A percentile compares a stretch with the other conserved stretches of the same genome.
phyloP scores from a whole-genome alignment of 1,140 invertebrate species.

The Cydia fagiglandana region DNA sequence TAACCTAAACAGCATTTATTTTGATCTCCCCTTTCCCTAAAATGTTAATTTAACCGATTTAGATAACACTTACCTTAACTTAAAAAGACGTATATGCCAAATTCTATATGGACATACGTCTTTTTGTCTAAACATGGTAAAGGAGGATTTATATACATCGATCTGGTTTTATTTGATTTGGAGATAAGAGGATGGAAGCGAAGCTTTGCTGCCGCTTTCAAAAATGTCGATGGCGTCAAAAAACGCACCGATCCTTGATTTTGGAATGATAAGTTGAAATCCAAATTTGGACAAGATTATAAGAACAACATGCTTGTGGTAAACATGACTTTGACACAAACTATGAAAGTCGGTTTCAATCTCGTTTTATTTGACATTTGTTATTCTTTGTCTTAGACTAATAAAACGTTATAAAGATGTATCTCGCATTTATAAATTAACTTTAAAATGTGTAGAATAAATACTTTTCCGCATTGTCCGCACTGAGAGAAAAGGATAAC shows the following conservation, averaged over 20 bases:
- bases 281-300: neutral
- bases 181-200: conserved; percentile 10
- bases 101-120: neutral
- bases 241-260: conserved; percentile 8
- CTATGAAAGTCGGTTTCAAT: too few relatives aligned
- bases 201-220: conserved; percentile 3
- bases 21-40: conserved; percentile 29
- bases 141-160: conserved; percentile 21
- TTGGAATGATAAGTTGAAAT: conserved; percentile 1
- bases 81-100: neutral
- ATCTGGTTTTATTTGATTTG: conserved; percentile 30
- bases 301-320: neutral
- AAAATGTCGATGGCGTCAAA: conserved; percentile 14
- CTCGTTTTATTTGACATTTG: too few relatives aligned
- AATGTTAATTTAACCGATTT: conserved; percentile 26
- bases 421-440: too few relatives aligned
- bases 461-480: too few relatives aligned
- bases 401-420: too few relatives aligned
- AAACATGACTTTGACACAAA: neutral
- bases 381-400: too few relatives aligned
- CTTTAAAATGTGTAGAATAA: too few relatives aligned
- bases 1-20: conserved; percentile 29
- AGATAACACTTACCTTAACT: neutral
- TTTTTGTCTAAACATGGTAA: neutral
- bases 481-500: too few relatives aligned